Conservation (phyloP, 2,888 invertebrate species). For the Pseudolycoriella hygida region DNA sequence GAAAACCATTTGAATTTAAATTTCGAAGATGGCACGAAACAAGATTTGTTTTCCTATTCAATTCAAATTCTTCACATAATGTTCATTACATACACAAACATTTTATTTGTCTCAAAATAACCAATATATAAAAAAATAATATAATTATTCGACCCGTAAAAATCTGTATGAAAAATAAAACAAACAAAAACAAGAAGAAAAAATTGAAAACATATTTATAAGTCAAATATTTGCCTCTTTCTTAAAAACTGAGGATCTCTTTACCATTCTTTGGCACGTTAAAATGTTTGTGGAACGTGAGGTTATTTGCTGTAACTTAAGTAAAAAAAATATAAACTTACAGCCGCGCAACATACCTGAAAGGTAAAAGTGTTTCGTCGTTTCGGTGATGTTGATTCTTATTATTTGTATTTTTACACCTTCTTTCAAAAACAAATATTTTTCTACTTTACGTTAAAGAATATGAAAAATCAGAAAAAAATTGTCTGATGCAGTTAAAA, state of each 20-base stretch:
- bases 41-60: too few species aligned
- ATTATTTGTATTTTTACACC: not conserved
- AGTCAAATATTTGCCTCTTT: conserved; percentile 7
- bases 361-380: conserved; percentile 4
- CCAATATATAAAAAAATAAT: not conserved
- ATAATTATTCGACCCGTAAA: not conserved
- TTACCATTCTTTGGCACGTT: conserved; percentile 7
- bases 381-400: not conserved
- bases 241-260: conserved; percentile 6
- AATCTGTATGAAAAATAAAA: not conserved
- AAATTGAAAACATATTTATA: not conserved
- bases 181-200: not conserved
- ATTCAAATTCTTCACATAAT: too few species aligned
- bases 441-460: too few species aligned
- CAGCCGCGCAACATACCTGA: too few species aligned
- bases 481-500: too few species aligned
- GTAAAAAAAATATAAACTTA: not conserved
- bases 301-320: conserved; percentile 3
- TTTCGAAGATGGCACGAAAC: too few species aligned
- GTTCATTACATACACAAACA: too few species aligned
- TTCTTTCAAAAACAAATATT: not conserved
- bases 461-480: too few species aligned
- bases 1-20: too few species aligned
- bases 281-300: conserved; percentile 8
- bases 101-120: too few species aligned